Base-by-base conservation (phyloP, 2,797 vertebrate genomes). In the Gallinago solitaria region DNA sequence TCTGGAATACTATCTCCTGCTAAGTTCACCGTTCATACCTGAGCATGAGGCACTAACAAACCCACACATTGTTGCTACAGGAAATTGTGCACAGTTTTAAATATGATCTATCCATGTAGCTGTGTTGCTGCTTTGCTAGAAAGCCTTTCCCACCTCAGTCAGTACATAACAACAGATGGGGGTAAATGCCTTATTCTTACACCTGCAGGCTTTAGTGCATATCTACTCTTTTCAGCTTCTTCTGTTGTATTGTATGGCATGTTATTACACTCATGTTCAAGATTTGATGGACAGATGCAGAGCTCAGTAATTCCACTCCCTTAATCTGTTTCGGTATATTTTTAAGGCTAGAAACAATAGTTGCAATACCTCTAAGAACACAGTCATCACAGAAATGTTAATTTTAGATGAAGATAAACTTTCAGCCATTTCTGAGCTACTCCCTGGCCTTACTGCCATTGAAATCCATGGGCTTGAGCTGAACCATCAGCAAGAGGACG, bases 131-230 rank as follows among this genome's bases (percentile, higher is more conserved):
- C 47, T 45, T n/a, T 80, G 82, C 85, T 83, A 81, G 93, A 92
- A 94, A 27, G 6, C 51, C 47, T 83, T 71, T 86, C 39, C 73
- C 64, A 59, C 87, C 75, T 87, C n/a, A 11, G 54, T 89, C 54
- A 76, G 76, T 69, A 70, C 5, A 2, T 24, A 81, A 77, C 48
- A 90, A 91, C 80, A 96, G 75, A 71, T 90, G 87, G 83, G 85
- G 56, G 61, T 92, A 74, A 91, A 70, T n/a, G 39, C 28, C 47
- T 97, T 71, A 37, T 67, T 89, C 89, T 88, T 73, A 80, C 76
- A 97, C 94, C 87, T 96, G 77, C 64, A 94, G 89, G 60, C 39
- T 96, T 73, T 78, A 82, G 54, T 83, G 68, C 45, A 41, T 75
- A 64, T 41, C 17, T 86, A 33, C 7, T 47, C 48, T 84, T 77